Conservation (phyloP, 2,113 vertebrate genomes). For the Sinocyclocheilus anophthalmus region DNA sequence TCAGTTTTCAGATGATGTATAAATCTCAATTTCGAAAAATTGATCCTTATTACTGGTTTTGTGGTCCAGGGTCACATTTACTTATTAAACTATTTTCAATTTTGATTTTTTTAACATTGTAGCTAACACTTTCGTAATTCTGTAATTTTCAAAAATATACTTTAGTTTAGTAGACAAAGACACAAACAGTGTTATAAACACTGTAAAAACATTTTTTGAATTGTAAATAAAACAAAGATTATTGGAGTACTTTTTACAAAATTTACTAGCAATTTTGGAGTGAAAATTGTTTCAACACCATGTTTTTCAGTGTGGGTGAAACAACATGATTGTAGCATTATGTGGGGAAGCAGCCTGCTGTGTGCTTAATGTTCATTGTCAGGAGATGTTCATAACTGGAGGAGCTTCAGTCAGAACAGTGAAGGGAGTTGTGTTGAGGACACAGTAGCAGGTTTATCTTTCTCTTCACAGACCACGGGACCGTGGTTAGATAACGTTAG, state of each 20-base stretch:
- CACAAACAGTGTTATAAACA: not conserved
- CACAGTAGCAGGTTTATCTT: constrained; percentile 30
- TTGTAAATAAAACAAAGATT: too few relatives aligned
- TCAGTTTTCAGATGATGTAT: too few relatives aligned
- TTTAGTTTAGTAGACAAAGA: not conserved
- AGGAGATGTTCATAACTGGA: constrained; percentile 1
- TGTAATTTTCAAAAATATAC: not conserved
- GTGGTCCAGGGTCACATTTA: not conserved
- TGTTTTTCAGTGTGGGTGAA: not conserved
- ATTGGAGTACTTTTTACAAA: too few relatives aligned
- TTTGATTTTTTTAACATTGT: not conserved
- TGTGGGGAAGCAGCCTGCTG: not conserved
- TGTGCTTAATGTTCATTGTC: not conserved
- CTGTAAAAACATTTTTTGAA: too few relatives aligned
- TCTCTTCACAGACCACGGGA: constrained; percentile 30
- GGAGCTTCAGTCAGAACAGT: not conserved
- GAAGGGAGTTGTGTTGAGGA: constrained; percentile 18
- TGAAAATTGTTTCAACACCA: too few relatives aligned
- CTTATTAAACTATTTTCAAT: not conserved
- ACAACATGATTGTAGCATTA: constrained; percentile 2
- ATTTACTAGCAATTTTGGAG: too few relatives aligned
- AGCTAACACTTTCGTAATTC: not conserved
- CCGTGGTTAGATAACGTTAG: not conserved
- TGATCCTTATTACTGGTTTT: too few relatives aligned
- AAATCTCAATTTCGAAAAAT: too few relatives aligned